Evolutionary conservation across 2,797 vertebrate species (phyloP), one percentile per base, ranked within the genome.

Genomic region (Malurus splendens): DNA sequence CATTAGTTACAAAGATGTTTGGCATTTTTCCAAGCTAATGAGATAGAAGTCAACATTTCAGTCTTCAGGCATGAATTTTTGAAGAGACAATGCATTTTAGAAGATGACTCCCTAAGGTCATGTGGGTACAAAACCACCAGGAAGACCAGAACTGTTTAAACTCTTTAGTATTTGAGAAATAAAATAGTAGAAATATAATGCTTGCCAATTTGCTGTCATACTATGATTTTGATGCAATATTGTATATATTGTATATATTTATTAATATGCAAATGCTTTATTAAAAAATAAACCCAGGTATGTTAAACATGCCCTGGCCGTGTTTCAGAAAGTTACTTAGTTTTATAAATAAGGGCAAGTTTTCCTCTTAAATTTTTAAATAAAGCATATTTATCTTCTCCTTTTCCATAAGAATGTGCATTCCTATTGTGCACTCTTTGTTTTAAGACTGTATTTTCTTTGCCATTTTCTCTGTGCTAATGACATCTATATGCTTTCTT

Each of bases 361-460:
- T 23, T 66, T 6, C 14, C 3, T 54, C 5, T 50, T 33, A 72
- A 42, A 32, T 12, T 67, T 50, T 48, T 10, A 22, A 4, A n/a
- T 38, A 14, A 51, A 57, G 1, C 0, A 1, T 44, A 38, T 22
- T 74, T 66, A 33, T 25, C 1, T 12, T 10, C 36, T 65, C 9
- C 1, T 39, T 25, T 81, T 65, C 18, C 14, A 3, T 44, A 8
- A 38, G 3, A 18, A 6, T 7, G 1, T 23, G 17, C 66, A 7
- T 52, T 66, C 3, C 5, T 54, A 2, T 36, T 11, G 1, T 36
- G 1, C 3, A 7, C 6, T 60, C 3, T 25, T 47, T 14, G 1
- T 2, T 71, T 80, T 79, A 17, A 32, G 8, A 32, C 6, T 17
- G 2, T 33, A 24, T 0, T 16, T 75, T 61, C 5, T 72, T 77